Evolutionary conservation across 2,888 invertebrate species (phyloP), one percentile per base, ranked within the genome.

Genomic region (Thereva unica): DNA sequence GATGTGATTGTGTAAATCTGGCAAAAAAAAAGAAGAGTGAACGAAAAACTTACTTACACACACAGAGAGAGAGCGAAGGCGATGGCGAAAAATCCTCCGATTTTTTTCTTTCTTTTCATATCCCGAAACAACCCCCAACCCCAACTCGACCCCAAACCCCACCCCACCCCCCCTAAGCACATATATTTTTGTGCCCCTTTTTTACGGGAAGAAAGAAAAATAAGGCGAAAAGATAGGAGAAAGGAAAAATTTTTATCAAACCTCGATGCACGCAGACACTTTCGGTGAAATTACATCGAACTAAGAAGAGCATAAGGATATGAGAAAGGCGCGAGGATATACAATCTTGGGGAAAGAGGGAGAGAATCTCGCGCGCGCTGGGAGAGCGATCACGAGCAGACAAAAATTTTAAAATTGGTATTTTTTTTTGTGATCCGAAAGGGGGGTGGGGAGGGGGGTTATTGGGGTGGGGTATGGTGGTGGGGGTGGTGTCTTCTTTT

Each of bases 201-300:
- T 41, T 41, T 10, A 49, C 40, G 50, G 50, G 50, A 23, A 50
- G 61, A 50, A 40, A 61, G 50, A 40, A 41, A 47, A 40, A 50
- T 50, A 40, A 49, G 50, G 49, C 61, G 50, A 50, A 50, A 61
- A 50, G 50, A 50, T 23, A 61, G 61, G 41, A 61, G 50, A 41
- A 61, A 50, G 41, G 50, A 61, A 34, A n/a, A 4, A 50, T 53
- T 61, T 61, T 61, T 42, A 61, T 61, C 61, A 49, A 61, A 61
- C 61, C 45, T n/a, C 38, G 47, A 61, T 61, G 61, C 61, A 61
- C 61, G 61, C 61, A 61, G 50, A 61, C 61, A 61, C 61, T 61
- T 61, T 61, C 50, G 61, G 38, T 50, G 50, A 61, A 61, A 50
- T 61, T 61, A 10, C 61, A 37, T 49, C 50, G 49, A 50, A 61